Evolutionary conservation across 2,113 vertebrate genomes (phyloP).

Genomic region (Calypte anna): DNA sequence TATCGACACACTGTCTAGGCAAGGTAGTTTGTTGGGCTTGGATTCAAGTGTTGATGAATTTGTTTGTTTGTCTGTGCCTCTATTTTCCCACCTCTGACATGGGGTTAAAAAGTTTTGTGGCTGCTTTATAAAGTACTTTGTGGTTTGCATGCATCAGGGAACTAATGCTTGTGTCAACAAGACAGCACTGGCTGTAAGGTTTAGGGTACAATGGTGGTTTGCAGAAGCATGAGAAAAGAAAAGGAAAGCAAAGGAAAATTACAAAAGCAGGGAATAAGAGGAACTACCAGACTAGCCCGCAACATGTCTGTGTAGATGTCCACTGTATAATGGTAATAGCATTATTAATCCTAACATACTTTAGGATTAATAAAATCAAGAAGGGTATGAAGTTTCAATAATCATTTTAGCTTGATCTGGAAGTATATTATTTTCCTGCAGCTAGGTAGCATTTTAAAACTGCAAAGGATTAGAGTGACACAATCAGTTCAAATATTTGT

Average conservation of each 20-base stretch:
- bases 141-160: not conserved
- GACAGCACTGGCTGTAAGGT: not conserved
- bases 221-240: not conserved
- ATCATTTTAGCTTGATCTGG: not conserved
- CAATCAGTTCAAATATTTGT: conserved; percentile 55
- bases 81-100: not conserved
- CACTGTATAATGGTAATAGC: not conserved
- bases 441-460: conserved; percentile 19
- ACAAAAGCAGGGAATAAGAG: not conserved
- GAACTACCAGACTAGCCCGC: not conserved
- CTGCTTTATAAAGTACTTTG: not conserved
- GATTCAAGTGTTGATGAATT: not conserved
- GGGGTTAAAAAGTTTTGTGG: not conserved
- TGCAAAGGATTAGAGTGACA: conserved; percentile 25
- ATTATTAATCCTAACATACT: not conserved
- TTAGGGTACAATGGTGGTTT: not conserved
- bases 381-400: not conserved
- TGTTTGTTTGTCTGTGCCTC: not conserved
- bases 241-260: not conserved
- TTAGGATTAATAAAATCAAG: not conserved
- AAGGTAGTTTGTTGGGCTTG: not conserved
- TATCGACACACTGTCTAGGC: not conserved
- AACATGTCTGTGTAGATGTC: not conserved
- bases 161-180: not conserved
- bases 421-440: not conserved